phyloP scores from a whole-genome alignment of 2,888 invertebrate genomes.

The Phortica okadai region DNA sequence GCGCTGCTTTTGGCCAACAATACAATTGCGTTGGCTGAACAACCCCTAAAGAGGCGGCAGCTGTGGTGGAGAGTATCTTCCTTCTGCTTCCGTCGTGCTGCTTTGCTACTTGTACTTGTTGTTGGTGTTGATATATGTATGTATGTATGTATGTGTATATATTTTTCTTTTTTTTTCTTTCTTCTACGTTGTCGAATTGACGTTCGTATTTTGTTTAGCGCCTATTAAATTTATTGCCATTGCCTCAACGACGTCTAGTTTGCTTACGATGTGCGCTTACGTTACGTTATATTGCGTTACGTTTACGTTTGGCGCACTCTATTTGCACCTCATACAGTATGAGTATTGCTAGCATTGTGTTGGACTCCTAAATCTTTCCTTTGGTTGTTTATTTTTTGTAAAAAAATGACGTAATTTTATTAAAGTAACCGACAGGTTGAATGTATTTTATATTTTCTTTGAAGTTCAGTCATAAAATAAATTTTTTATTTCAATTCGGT shows the following conservation, averaged over 20 bases:
- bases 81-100: not conserved
- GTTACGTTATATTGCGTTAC: not conserved
- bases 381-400: too few relatives aligned
- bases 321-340: too few relatives aligned
- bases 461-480: too few relatives aligned
- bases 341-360: too few relatives aligned
- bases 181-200: not conserved
- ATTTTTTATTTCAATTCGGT: too few relatives aligned
- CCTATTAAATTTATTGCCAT: constrained; percentile 19
- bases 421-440: too few relatives aligned
- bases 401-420: too few relatives aligned
- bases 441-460: too few relatives aligned
- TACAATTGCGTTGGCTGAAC: constrained; percentile 42
- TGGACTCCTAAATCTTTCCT: too few relatives aligned
- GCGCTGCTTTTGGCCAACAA: constrained; percentile 30
- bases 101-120: too few relatives aligned
- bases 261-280: not conserved
- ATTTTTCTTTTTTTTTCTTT: not conserved
- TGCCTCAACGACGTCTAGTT: not conserved
- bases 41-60: constrained; percentile 60
- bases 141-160: not conserved
- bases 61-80: not conserved
- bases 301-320: not conserved
- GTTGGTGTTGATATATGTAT: not conserved
- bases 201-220: constrained; percentile 17